Conservation (phyloP, 2,797 vertebrate species). For the Sarcoramphus papa region DNA sequence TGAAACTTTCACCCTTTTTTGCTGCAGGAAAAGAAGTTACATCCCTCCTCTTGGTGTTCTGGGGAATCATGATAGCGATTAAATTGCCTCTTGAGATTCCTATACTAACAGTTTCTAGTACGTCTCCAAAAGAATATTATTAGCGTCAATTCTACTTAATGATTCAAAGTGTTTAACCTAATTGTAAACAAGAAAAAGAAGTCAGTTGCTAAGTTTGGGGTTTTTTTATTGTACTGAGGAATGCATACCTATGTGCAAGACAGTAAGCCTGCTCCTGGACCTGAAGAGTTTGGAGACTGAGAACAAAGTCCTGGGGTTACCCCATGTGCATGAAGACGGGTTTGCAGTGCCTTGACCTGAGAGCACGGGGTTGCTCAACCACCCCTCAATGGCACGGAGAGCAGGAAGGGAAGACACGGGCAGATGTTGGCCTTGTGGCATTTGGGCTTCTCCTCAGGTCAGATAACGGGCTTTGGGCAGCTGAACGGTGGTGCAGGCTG, state of each 20-base stretch:
- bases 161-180: background rate
- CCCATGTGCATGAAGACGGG: rapidly evolving
- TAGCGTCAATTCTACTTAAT: background rate
- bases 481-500: background rate
- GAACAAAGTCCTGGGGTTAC: rapidly evolving
- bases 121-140: background rate
- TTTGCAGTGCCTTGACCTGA: background rate
- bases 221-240: background rate
- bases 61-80: background rate
- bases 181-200: background rate
- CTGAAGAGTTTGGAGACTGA: background rate
- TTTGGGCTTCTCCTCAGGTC: background rate
- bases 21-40: background rate
- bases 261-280: background rate
- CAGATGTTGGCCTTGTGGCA: background rate
- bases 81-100: background rate
- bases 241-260: background rate
- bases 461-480: background rate
- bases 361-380: background rate
- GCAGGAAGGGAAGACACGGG: background rate
- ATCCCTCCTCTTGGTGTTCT: background rate
- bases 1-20: background rate
- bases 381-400: rapidly evolving
- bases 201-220: background rate
- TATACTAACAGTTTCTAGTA: background rate